Evolutionary conservation across 2,888 invertebrate species (phyloP).

Genomic region (Smittia aterrima): DNA sequence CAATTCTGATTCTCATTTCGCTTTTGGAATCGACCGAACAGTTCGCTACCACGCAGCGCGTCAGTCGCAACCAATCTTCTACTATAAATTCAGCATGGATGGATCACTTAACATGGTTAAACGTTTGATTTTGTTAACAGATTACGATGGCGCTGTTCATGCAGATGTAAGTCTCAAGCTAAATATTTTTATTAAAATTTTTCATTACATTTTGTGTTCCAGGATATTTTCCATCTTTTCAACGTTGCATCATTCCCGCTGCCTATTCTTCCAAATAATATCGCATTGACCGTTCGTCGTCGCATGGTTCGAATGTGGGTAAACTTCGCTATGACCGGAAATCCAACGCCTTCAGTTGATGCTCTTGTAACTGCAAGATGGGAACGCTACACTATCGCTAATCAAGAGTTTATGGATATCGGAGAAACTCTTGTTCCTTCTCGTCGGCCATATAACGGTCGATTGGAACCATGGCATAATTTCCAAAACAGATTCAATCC

Average conservation of each 20-base stretch:
- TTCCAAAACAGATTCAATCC: slow-evolving; percentile 47
- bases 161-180: slow-evolving; percentile 20
- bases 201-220: slow-evolving; percentile 37
- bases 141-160: slow-evolving; percentile 23
- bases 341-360: slow-evolving; percentile 56
- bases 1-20: slow-evolving; percentile 42
- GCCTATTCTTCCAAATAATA: slow-evolving; percentile 49
- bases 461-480: slow-evolving; percentile 56
- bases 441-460: slow-evolving; percentile 54
- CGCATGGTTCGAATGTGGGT: slow-evolving; percentile 57
- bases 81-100: slow-evolving; percentile 42
- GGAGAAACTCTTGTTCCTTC: slow-evolving; percentile 55
- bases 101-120: slow-evolving; percentile 42
- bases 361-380: slow-evolving; percentile 55
- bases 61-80: slow-evolving; percentile 40
- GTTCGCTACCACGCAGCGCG: slow-evolving; percentile 38
- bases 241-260: slow-evolving; percentile 47
- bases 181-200: background rate
- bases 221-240: slow-evolving; percentile 55
- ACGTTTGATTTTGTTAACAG: slow-evolving; percentile 26
- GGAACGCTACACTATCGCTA: slow-evolving; percentile 52
- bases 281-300: slow-evolving; percentile 52
- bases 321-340: slow-evolving; percentile 53
- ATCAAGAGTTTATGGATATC: slow-evolving; percentile 55
- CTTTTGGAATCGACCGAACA: slow-evolving; percentile 41